Conservation (phyloP, 2,888 invertebrate genomes). For the Drosophila heteroneura region DNA sequence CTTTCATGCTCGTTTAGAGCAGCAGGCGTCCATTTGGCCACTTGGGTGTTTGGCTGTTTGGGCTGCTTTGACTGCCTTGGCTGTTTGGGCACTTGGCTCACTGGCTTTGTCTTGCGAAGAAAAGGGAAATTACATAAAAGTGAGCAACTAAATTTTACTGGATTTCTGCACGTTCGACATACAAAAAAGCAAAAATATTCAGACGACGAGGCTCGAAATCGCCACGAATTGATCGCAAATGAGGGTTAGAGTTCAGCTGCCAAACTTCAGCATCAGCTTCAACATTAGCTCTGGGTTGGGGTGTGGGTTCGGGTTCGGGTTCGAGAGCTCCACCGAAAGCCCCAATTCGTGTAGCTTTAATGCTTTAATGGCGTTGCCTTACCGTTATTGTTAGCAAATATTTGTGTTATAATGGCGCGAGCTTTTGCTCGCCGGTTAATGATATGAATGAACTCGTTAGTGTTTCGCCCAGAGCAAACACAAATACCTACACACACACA, state of each 20-base stretch:
- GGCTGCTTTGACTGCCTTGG: slow-evolving; percentile 20
- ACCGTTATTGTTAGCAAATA: slow-evolving; percentile 77
- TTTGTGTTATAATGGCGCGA: slow-evolving; percentile 78
- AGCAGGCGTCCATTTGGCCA: slow-evolving; percentile 63
- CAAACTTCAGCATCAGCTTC: slow-evolving; percentile 28
- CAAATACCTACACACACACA: slow-evolving; percentile 7
- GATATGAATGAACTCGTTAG: slow-evolving; percentile 77
- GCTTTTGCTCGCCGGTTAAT: slow-evolving; percentile 66
- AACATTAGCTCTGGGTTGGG: slow-evolving; percentile 7
- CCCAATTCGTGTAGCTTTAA: slow-evolving; percentile 61
- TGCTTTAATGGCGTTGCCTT: slow-evolving; percentile 70
- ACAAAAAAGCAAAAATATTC: slow-evolving; percentile 70
- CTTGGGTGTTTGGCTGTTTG: slow-evolving; percentile 13
- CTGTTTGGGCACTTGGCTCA: slow-evolving; percentile 36
- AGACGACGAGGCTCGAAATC: slow-evolving; percentile 68
- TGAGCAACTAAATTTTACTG: slow-evolving; percentile 78
- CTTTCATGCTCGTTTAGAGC: slow-evolving; percentile 78
- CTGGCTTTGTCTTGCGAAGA: slow-evolving; percentile 62
- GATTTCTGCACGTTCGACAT: slow-evolving; percentile 74
- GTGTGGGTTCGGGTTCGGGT: slow-evolving; percentile 13
- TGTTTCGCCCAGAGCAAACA: slow-evolving; percentile 36
- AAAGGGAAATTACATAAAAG: slow-evolving; percentile 80
- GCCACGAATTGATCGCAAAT: slow-evolving; percentile 81
- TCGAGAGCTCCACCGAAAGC: slow-evolving; percentile 27
- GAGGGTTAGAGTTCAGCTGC: slow-evolving; percentile 74